Percentiles rank a stretch among this genome's conserved stretches.
Evolutionary conservation across 1,140 invertebrate species (phyloP).

Genomic region (Propsilocerus akamusi): DNA sequence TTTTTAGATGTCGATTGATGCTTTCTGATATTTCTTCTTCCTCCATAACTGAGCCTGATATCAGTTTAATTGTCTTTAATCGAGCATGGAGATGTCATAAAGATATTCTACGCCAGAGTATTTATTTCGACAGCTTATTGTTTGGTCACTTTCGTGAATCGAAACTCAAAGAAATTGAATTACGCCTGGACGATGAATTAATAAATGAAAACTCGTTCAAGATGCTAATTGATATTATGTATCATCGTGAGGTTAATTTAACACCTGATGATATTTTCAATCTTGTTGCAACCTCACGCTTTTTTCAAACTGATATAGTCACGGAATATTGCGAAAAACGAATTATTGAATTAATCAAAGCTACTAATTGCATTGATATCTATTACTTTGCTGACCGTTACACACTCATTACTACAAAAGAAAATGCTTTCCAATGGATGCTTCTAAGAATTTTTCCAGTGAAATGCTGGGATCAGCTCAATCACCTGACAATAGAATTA

Average conservation of each 20-base stretch:
- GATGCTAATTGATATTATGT: not conserved
- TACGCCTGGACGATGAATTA: not conserved
- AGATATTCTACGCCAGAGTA: not conserved
- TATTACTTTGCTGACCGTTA: not conserved
- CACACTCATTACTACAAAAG: not conserved
- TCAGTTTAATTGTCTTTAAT: not conserved
- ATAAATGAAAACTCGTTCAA: not conserved
- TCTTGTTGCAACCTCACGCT: not conserved
- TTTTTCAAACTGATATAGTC: not conserved
- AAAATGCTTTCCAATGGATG: not conserved
- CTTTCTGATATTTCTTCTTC: too few relatives aligned
- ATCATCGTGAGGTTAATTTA: not conserved
- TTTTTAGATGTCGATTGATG: too few relatives aligned
- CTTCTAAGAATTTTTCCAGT: not conserved
- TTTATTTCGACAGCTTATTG: not conserved
- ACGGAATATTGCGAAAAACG: not conserved
- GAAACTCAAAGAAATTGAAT: not conserved
- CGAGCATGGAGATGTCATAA: not conserved
- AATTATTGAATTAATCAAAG: not conserved
- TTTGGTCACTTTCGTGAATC: not conserved
- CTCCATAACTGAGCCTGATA: not conserved
- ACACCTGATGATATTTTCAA: not conserved
- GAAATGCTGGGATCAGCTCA: not conserved
- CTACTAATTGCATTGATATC: not conserved
- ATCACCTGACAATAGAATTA: not conserved